phyloP scores from a whole-genome alignment of 1,140 invertebrate genomes.

The Asbolus verrucosus region DNA sequence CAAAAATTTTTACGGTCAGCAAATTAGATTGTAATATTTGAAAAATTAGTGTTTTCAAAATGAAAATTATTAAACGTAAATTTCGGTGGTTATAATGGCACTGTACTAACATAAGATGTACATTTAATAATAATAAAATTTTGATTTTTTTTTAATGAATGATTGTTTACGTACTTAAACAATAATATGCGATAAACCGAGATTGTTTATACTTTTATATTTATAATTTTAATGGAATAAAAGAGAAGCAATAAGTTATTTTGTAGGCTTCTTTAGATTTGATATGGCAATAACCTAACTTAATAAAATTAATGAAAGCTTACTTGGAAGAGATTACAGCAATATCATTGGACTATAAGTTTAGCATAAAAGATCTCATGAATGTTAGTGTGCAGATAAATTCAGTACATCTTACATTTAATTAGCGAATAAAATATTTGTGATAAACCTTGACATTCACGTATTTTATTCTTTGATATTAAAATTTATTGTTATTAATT shows the following conservation, averaged over 20 bases:
- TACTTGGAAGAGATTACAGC: too few relatives aligned
- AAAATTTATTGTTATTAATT: slow-evolving; percentile 46
- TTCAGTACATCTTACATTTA: slow-evolving; percentile 16
- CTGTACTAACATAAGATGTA: too few relatives aligned
- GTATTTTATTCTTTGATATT: slow-evolving; percentile 38
- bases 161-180: not conserved
- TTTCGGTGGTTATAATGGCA: too few relatives aligned
- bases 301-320: too few relatives aligned
- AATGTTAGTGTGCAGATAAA: not conserved
- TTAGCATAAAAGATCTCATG: too few relatives aligned
- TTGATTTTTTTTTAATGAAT: not conserved
- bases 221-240: not conserved
- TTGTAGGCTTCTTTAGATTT: not conserved
- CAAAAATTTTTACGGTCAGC: too few relatives aligned
- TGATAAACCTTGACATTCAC: slow-evolving; percentile 45
- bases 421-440: slow-evolving; percentile 38
- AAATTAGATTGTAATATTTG: too few relatives aligned
- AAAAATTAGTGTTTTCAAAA: not conserved
- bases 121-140: too few relatives aligned
- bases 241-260: not conserved
- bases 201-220: too few relatives aligned
- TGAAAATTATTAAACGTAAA: too few relatives aligned
- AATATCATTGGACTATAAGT: too few relatives aligned
- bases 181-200: slow-evolving; percentile 17
- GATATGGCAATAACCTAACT: too few relatives aligned